A percentile compares a stretch with the other conserved stretches of the same genome.
phyloP scores from a whole-genome alignment of 1,140 invertebrate genomes.

The Agrypnia vestita region DNA sequence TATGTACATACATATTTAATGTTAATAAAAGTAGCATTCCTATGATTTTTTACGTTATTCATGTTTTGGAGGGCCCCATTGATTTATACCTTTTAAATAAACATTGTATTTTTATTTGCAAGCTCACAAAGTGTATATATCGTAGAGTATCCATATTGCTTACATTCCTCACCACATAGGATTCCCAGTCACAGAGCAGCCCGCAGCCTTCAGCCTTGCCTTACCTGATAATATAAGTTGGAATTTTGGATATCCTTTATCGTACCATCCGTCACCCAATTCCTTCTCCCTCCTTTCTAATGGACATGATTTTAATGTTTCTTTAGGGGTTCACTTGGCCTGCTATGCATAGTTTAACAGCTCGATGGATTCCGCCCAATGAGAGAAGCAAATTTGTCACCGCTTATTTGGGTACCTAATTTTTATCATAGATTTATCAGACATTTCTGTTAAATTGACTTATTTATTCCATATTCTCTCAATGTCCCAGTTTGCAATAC shows the following conservation, averaged over 20 bases:
- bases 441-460: neutral
- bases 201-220: neutral
- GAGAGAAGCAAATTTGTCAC: constrained; percentile 85
- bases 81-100: no score
- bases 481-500: no score
- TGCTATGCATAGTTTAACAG: constrained; percentile 86
- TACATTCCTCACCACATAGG: neutral
- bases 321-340: constrained; percentile 87
- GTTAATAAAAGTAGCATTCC: no score
- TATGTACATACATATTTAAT: no score
- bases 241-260: neutral
- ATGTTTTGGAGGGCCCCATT: no score
- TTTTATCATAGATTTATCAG: constrained; percentile 41
- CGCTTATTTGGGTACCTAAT: constrained; percentile 77
- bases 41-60: no score
- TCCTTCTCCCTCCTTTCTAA: constrained; percentile 28
- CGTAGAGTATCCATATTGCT: neutral
- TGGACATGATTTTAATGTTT: constrained; percentile 39
- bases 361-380: constrained; percentile 87
- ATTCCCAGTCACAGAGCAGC: neutral
- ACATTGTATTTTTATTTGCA: neutral
- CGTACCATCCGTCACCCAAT: neutral
- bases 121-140: neutral
- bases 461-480: no score
- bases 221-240: neutral